A percentile compares a stretch with the other conserved stretches of the same genome.
Evolutionary conservation across 2,888 invertebrate species (phyloP).

Genomic region (Campoplex capitator): DNA sequence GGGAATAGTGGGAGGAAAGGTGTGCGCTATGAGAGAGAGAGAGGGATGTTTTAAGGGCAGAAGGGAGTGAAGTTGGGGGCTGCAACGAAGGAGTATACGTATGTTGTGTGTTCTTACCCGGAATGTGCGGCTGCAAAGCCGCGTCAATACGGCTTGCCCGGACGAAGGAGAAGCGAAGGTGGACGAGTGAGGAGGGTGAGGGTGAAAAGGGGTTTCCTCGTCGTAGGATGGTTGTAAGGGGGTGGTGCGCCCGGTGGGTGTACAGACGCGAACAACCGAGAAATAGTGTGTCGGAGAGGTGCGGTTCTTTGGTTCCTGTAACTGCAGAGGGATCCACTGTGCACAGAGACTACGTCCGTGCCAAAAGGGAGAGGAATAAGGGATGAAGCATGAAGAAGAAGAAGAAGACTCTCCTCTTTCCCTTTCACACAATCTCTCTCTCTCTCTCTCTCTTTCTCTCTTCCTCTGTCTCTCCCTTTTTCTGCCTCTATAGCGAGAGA

Average conservation of each 20-base stretch:
- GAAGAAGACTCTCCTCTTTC: constrained; percentile 32
- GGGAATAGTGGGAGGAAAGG: constrained; percentile 50
- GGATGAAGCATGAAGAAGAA: constrained; percentile 58
- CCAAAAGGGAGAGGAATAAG: constrained; percentile 60
- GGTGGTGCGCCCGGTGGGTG: constrained; percentile 58
- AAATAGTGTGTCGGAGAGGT: constrained; percentile 52
- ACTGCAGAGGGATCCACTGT: constrained; percentile 51
- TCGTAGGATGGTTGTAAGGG: constrained; percentile 44
- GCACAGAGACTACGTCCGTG: constrained; percentile 56
- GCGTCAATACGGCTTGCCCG: constrained; percentile 81
- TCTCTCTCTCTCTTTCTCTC: constrained; percentile 1
- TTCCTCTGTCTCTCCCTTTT: constrained; percentile 64
- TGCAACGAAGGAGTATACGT: constrained; percentile 63
- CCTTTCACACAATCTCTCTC: constrained; percentile 4
- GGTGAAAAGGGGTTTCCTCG: constrained; percentile 60
- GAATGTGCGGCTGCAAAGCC: constrained; percentile 80
- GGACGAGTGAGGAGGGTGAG: constrained; percentile 57
- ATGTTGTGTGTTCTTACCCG: constrained; percentile 76
- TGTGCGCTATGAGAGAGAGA: constrained; percentile 37
- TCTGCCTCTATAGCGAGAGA: constrained; percentile 80
- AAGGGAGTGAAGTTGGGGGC: constrained; percentile 40
- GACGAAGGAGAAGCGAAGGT: constrained; percentile 72
- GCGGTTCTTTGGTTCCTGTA: constrained; percentile 59
- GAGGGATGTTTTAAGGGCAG: not conserved
- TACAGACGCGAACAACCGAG: constrained; percentile 56